Evolutionary conservation across 2,888 invertebrate genomes (phyloP), one percentile per base, ranked within the genome.

Genomic region (Steinernema hermaphroditum): DNA sequence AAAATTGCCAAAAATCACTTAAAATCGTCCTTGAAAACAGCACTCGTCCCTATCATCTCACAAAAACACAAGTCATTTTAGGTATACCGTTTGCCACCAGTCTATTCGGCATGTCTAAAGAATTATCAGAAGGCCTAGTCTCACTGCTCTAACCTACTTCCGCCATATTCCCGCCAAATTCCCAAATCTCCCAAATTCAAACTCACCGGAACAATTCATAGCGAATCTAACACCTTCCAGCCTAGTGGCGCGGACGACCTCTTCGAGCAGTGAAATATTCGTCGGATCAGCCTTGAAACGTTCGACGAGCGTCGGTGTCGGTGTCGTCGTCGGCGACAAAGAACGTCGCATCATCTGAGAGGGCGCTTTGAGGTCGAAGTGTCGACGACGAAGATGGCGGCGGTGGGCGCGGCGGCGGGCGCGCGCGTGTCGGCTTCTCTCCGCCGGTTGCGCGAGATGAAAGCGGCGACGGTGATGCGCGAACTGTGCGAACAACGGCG

Each of bases 151-250:
- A n/a, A n/a, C n/a, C n/a, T n/a, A n/a, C n/a, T n/a, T n/a, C n/a
- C n/a, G n/a, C n/a, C n/a, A n/a, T n/a, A n/a, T n/a, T n/a, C 54
- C n/a, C 54, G 54, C 54, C 54, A 54, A 54, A 54, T 24, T 54
- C 16, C 54, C 2, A 54, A 54, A 22, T 6, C 6, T 2, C 54
- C 9, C 9, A 49, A 8, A n/a, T n/a, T n/a, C n/a, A n/a, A n/a
- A 54, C 54, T 54, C 54, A 54, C 54, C 54, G 54, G 54, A 54
- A 22, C 19, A 2, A 16, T 54, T 54, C 54, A 54, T 54, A 2
- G 9, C 27, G 27, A 12, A 24, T 2, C 54, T 2, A 24, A 24
- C 14, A 16, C 27, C 19, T 22, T 22, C 24, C 24, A 27, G 19
- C 54, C 27, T 2, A 8, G 54, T 24, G 2, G 19, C 27, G 9